Conservation (phyloP, 1,140 invertebrate genomes). For the Matsumurasca onukii region DNA sequence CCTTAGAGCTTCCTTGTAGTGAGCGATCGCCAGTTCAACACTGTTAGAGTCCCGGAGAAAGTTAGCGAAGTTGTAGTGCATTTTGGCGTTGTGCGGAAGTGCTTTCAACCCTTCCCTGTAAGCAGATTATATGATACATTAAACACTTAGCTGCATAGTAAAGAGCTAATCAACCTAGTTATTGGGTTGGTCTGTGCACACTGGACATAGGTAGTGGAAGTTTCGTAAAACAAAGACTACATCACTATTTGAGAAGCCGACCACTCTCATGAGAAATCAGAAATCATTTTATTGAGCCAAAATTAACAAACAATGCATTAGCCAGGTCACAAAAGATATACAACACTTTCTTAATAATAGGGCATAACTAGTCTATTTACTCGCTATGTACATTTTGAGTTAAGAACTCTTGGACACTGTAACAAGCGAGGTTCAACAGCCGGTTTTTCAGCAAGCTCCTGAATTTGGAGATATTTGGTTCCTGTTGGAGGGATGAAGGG, state of each 20-base stretch:
- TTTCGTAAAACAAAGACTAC: not conserved
- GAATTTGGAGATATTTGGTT: too few species aligned
- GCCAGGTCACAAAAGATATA: too few species aligned
- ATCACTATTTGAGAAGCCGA: slow-evolving; percentile 4
- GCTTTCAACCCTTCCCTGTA: slow-evolving; percentile 74
- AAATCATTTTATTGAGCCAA: too few species aligned
- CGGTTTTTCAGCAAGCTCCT: too few species aligned
- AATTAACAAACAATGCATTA: too few species aligned
- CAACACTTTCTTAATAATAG: too few species aligned
- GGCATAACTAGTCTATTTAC: too few species aligned
- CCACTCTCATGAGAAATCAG: too few species aligned
- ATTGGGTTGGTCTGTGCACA: not conserved
- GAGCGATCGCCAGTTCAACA: slow-evolving; percentile 66
- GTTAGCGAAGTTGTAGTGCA: slow-evolving; percentile 91
- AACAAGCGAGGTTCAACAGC: too few species aligned
- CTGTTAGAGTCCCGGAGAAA: slow-evolving; percentile 72
- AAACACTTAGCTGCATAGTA: not conserved
- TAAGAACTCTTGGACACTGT: too few species aligned
- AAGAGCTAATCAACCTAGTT: not conserved
- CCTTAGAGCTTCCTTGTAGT: slow-evolving; percentile 81
- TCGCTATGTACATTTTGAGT: too few species aligned
- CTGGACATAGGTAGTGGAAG: not conserved
- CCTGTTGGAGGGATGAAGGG: too few species aligned
- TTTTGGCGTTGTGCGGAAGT: slow-evolving; percentile 83
- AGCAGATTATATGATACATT: not conserved